Conservation (phyloP, 2,888 invertebrate species). For the Chymomyza fuscimana region DNA sequence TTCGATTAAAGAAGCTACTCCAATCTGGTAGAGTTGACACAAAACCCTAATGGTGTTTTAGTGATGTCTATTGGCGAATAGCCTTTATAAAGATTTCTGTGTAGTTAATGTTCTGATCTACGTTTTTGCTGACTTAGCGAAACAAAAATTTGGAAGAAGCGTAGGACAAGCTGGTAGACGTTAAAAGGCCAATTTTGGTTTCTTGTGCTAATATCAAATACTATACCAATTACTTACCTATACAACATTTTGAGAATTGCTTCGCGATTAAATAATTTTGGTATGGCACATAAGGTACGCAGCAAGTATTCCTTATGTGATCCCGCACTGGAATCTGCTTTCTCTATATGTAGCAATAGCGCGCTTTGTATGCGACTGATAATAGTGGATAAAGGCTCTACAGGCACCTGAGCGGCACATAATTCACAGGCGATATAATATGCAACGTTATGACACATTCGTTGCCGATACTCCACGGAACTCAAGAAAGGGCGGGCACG, state of each 20-base stretch:
- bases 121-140: no score
- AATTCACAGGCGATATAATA: constrained; percentile 67
- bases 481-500: constrained; percentile 8
- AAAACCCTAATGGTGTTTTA: no score
- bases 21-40: no score
- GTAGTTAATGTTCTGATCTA: no score
- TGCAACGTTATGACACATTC: constrained; percentile 63
- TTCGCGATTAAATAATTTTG: constrained; percentile 59
- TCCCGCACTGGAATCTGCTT: constrained; percentile 27
- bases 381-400: constrained; percentile 53
- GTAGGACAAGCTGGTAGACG: no score
- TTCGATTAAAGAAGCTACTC: no score
- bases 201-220: not conserved
- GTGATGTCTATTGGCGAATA: no score
- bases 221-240: constrained; percentile 41
- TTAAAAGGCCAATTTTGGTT: not conserved
- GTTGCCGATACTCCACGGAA: constrained; percentile 38
- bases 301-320: constrained; percentile 44
- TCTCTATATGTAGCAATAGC: constrained; percentile 52
- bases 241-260: constrained; percentile 61
- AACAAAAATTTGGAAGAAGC: no score
- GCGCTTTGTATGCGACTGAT: constrained; percentile 57
- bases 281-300: constrained; percentile 59
- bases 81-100: no score
- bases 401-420: constrained; percentile 50